A percentile compares a stretch with the other conserved stretches of the same genome.
Conservation (phyloP, 2,113 vertebrate species). For the Phylloscopus trochilus region DNA sequence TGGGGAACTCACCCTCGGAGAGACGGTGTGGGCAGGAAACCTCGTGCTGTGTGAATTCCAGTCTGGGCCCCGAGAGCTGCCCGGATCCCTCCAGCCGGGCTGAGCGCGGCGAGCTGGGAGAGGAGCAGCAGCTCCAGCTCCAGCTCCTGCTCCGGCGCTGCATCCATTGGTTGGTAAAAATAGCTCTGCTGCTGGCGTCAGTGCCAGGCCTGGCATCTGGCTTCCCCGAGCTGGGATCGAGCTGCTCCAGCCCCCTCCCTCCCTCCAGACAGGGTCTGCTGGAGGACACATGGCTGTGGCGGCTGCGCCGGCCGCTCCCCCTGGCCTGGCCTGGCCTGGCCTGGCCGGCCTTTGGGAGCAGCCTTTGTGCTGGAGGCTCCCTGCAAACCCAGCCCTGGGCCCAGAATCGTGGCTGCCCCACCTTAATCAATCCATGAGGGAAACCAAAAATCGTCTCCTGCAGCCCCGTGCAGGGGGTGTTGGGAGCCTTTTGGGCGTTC, state of each 20-base stretch:
- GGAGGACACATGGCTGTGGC: neutral
- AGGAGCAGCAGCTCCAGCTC: neutral
- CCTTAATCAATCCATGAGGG: accelerated
- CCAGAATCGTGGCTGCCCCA: accelerated
- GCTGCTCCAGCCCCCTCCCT: neutral
- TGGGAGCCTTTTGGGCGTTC: neutral
- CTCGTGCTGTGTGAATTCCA: accelerated
- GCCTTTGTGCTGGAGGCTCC: neutral
- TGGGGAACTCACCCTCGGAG: neutral
- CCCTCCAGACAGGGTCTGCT: constrained; percentile 3
- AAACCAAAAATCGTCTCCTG: accelerated
- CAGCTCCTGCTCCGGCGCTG: neutral
- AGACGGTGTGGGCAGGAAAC: neutral
- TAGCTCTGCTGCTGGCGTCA: constrained; percentile 60
- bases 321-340: neutral
- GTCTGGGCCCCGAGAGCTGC: neutral
- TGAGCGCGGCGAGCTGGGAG: neutral
- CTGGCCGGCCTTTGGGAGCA: neutral
- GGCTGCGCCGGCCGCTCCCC: neutral
- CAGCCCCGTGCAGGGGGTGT: neutral
- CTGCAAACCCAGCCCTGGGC: neutral
- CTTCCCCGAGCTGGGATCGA: constrained; percentile 11
- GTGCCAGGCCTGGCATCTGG: constrained; percentile 52
- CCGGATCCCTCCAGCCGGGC: neutral
- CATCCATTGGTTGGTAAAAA: constrained; percentile 56